phyloP scores from a whole-genome alignment of 2,113 vertebrate species.

The Brachyistius frenatus region DNA sequence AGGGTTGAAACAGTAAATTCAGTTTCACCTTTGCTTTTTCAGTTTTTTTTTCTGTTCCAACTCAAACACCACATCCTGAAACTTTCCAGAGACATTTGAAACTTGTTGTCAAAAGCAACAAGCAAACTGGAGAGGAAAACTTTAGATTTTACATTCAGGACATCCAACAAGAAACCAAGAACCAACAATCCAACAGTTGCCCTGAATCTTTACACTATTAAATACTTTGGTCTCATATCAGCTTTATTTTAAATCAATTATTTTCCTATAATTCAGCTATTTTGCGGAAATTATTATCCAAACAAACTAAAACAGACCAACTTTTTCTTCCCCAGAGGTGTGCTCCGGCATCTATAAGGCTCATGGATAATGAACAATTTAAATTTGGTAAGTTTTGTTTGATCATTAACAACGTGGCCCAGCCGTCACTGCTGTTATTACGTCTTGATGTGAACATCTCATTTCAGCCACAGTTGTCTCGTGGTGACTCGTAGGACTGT shows the following conservation, averaged over 20 bases:
- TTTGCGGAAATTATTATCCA: background rate
- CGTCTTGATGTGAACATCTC: background rate
- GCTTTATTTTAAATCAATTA: background rate
- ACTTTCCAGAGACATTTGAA: background rate
- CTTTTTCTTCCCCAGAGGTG: constrained; percentile 88
- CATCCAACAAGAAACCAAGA: no score
- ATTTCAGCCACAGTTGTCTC: no score
- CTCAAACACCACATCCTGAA: background rate
- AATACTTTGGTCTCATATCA: background rate
- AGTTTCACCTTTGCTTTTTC: background rate
- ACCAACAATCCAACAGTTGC: no score
- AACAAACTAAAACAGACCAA: background rate
- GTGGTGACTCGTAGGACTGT: background rate
- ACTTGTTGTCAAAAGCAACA: background rate
- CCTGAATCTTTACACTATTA: no score
- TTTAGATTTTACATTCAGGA: no score
- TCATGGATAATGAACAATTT: constrained; percentile 98
- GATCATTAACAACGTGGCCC: background rate
- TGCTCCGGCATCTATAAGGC: constrained; percentile 97
- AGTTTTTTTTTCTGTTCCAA: background rate
- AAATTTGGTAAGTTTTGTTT: constrained; percentile 92
- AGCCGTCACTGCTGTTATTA: no score
- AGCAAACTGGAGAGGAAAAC: background rate
- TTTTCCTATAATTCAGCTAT: background rate
- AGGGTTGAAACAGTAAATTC: background rate